Evolutionary conservation across 2,888 invertebrate genomes (phyloP).

Genomic region (Pyrgus malvae): DNA sequence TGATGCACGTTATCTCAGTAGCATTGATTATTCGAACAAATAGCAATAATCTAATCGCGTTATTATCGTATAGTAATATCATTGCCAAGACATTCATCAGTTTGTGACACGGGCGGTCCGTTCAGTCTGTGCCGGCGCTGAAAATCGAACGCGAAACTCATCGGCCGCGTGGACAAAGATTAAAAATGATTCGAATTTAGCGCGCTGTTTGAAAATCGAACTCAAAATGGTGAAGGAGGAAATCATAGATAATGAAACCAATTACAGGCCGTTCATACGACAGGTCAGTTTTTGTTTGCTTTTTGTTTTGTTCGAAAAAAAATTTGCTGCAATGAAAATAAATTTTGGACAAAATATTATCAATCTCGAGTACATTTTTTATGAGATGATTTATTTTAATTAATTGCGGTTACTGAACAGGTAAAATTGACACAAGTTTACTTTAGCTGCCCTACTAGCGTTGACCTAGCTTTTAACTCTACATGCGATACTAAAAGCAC

Average conservation of each 20-base stretch:
- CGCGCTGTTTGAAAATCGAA: background rate
- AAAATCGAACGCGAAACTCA: slow-evolving; percentile 2
- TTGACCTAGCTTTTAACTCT: too few relatives aligned
- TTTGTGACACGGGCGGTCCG: background rate
- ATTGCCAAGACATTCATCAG: slow-evolving; percentile 25
- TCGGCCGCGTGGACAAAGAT: slow-evolving; percentile 1
- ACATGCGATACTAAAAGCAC: too few relatives aligned
- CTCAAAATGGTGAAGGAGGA: slow-evolving; percentile 28
- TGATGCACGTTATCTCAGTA: slow-evolving; percentile 13
- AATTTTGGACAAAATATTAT: too few relatives aligned
- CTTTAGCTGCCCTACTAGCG: too few relatives aligned
- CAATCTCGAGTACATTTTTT: too few relatives aligned
- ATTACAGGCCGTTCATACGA: slow-evolving; percentile 45
- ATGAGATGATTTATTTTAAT: too few relatives aligned
- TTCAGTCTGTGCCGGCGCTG: slow-evolving; percentile 10
- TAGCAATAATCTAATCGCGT: slow-evolving; percentile 35
- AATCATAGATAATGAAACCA: slow-evolving; percentile 19
- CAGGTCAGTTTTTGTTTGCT: slow-evolving; percentile 38
- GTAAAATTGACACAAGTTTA: too few relatives aligned
- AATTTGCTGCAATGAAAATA: too few relatives aligned
- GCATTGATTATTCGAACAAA: slow-evolving; percentile 34
- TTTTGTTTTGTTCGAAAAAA: too few relatives aligned
- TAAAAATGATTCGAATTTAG: slow-evolving; percentile 23
- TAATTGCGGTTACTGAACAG: too few relatives aligned
- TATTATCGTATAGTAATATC: slow-evolving; percentile 31